These are phyloP conservation scores for Chauna torquata DNA, from an alignment of 2,113 vertebrate genomes.

Conservation along the genomic window DNA sequence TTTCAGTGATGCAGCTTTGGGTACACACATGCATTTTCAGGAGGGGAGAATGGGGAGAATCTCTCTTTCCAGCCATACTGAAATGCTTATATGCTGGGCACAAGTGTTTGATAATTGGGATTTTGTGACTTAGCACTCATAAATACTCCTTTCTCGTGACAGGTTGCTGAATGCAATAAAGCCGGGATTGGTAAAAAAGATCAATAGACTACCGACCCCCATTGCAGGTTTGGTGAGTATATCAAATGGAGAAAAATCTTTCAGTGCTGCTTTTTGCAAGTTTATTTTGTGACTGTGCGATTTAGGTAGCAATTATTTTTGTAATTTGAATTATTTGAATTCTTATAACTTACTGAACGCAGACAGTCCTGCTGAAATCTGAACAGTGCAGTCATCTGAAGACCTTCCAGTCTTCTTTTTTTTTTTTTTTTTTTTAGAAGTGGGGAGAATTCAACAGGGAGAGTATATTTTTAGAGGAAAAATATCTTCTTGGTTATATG, in stretches of 20 bases:
- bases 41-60: not conserved
- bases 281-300: constrained; percentile 32
- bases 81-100: not conserved
- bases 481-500: not conserved
- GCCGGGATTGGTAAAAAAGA: constrained; percentile 94
- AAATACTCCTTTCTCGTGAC: constrained; percentile 63
- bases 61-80: not conserved
- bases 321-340: constrained; percentile 13
- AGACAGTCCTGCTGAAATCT: not conserved
- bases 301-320: constrained; percentile 16
- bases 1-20: not conserved
- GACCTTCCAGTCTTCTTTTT: not conserved
- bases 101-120: not conserved
- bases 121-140: constrained; percentile 31
- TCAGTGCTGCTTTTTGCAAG: constrained; percentile 27
- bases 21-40: not conserved
- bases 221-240: constrained; percentile 94
- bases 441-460: not conserved
- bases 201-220: constrained; percentile 93
- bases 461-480: not conserved
- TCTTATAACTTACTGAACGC: constrained; percentile 8
- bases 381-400: not conserved
- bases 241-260: constrained; percentile 54
- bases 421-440: not conserved
- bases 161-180: constrained; percentile 96